Conservation (phyloP, 2,113 vertebrate genomes). For the Gallinago undulata region DNA sequence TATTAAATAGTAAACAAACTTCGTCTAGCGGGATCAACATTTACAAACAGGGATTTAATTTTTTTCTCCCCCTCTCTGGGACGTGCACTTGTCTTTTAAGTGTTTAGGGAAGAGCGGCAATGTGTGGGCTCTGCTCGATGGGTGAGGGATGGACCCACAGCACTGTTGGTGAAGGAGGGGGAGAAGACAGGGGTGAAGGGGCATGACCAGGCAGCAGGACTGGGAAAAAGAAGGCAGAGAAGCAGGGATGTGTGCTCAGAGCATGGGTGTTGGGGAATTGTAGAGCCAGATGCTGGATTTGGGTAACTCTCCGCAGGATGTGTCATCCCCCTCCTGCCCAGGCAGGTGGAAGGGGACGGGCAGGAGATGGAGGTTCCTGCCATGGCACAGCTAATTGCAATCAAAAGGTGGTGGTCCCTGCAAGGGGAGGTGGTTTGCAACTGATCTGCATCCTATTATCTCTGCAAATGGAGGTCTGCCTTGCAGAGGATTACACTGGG, state of each 20-base stretch:
- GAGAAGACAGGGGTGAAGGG: neutral
- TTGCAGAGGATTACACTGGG: constrained; percentile 47
- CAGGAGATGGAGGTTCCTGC: neutral
- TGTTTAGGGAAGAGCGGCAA: neutral
- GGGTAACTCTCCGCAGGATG: neutral
- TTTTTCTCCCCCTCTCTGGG: neutral
- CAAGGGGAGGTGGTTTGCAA: constrained; percentile 5
- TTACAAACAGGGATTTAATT: constrained; percentile 54
- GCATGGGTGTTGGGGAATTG: neutral
- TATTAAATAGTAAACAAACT: constrained; percentile 78
- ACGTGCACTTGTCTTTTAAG: neutral
- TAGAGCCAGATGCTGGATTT: neutral
- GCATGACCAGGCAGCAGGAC: neutral
- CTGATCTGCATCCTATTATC: constrained; percentile 45
- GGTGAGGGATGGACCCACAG: neutral
- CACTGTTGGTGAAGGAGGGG: neutral
- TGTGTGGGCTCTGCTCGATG: neutral
- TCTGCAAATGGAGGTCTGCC: constrained; percentile 49
- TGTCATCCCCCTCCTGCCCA: neutral
- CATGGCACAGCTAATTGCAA: neutral
- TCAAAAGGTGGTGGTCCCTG: constrained; percentile 24
- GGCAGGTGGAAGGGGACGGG: neutral
- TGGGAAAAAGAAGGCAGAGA: neutral
- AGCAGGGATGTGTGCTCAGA: neutral
- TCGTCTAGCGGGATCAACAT: constrained; percentile 66